These are phyloP conservation scores for Actinemys pallida DNA, from an alignment of 2,113 vertebrate species.

Conservation along the genomic window DNA sequence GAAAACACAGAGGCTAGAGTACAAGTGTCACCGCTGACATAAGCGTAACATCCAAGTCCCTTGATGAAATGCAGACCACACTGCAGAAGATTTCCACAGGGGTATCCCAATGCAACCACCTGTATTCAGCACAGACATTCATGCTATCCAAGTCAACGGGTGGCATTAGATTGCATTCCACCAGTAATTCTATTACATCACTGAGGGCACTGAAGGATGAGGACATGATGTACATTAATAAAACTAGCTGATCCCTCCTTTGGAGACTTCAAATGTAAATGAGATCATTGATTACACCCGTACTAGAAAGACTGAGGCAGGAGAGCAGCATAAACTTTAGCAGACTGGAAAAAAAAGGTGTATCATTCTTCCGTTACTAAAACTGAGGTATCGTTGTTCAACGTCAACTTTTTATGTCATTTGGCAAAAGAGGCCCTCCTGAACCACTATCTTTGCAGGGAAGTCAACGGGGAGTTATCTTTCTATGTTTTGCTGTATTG, in stretches of 20 bases:
- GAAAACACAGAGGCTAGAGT: neutral
- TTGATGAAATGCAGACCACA: conserved; percentile 31
- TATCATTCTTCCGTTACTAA: neutral
- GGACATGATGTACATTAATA: neutral
- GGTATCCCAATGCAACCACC: neutral
- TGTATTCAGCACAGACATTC: neutral
- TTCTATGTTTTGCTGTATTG: neutral
- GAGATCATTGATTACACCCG: conserved; percentile 67
- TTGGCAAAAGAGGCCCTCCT: neutral
- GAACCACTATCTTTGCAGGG: neutral
- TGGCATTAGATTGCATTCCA: neutral
- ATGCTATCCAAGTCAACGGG: conserved; percentile 10
- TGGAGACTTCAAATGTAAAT: conserved; percentile 43
- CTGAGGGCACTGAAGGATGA: conserved; percentile 39
- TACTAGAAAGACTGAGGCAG: conserved; percentile 51
- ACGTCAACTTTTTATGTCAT: neutral
- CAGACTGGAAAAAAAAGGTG: neutral
- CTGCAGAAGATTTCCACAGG: neutral
- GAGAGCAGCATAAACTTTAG: conserved; percentile 21
- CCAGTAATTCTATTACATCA: conserved; percentile 21
- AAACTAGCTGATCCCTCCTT: conserved; percentile 13
- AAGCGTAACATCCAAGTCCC: neutral
- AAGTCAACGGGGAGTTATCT: neutral
- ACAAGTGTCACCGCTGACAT: neutral
- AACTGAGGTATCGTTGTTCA: neutral